A percentile compares a stretch with the other conserved stretches of the same genome.
Evolutionary conservation across 2,888 invertebrate genomes (phyloP).

Genomic region (Agrotis ipsilon): DNA sequence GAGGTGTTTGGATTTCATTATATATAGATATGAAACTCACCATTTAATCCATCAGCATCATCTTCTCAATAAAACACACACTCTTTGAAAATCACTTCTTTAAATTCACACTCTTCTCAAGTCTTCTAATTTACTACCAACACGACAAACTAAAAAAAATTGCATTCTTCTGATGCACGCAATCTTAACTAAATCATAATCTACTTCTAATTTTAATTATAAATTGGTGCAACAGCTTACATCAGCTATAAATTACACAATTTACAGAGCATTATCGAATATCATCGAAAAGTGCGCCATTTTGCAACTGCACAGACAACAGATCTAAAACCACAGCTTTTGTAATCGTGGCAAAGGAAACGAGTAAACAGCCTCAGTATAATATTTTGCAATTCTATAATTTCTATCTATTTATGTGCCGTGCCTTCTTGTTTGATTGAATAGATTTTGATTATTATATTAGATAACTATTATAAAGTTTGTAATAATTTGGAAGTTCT

Average conservation of each 20-base stretch:
- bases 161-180: no score
- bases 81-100: no score
- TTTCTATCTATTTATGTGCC: neutral
- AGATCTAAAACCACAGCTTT: constrained; percentile 43
- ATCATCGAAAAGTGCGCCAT: constrained; percentile 30
- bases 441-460: neutral
- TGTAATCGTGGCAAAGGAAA: constrained; percentile 41
- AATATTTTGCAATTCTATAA: constrained; percentile 13
- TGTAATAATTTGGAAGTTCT: neutral
- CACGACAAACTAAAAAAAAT: neutral
- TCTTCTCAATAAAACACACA: no score
- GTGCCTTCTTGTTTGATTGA: neutral
- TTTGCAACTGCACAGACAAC: constrained; percentile 34
- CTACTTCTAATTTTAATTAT: constrained; percentile 18
- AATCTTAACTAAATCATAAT: constrained; percentile 2
- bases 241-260: constrained; percentile 19
- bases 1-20: no score
- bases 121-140: no score
- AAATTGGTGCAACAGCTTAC: constrained; percentile 2
- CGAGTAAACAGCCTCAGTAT: constrained; percentile 26
- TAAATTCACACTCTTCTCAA: no score
- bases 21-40: no score
- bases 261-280: constrained; percentile 17
- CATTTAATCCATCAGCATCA: no score
- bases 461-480: no score